These are phyloP conservation scores for Cantharis lateralis DNA, from an alignment of 2,888 invertebrate species.

Conservation along the genomic window DNA sequence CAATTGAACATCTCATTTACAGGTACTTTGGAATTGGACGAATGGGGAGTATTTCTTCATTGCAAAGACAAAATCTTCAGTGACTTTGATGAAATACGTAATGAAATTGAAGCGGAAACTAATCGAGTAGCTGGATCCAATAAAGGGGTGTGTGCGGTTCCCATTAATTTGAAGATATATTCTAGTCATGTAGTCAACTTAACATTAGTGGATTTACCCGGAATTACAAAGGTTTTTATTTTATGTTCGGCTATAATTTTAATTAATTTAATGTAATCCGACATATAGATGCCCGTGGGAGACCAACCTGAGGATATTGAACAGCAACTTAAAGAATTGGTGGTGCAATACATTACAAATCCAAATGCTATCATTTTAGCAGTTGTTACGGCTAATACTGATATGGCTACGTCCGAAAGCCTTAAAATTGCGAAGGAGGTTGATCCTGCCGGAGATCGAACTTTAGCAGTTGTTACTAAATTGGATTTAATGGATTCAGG, in stretches of 20 bases:
- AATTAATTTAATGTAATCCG: neutral
- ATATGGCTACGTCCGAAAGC: constrained; percentile 98
- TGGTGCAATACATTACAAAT: constrained; percentile 88
- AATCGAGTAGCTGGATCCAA: constrained; percentile 92
- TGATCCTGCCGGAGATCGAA: constrained; percentile 94
- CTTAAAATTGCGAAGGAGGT: constrained; percentile 95
- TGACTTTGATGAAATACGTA: constrained; percentile 88
- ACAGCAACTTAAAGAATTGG: constrained; percentile 85
- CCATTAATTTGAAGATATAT: constrained; percentile 95
- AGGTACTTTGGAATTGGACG: constrained; percentile 84
- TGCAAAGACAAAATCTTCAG: constrained; percentile 85
- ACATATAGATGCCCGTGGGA: constrained; percentile 83
- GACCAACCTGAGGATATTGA: constrained; percentile 99
- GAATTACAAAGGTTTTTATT: constrained; percentile 83
- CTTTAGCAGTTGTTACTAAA: constrained; percentile 79
- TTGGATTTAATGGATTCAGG: neutral
- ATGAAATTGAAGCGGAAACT: constrained; percentile 94
- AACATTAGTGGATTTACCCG: constrained; percentile 96
- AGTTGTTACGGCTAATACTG: constrained; percentile 97
- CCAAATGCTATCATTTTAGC: constrained; percentile 98
- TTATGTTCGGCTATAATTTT: neutral
- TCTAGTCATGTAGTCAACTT: constrained; percentile 94
- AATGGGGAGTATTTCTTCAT: constrained; percentile 97
- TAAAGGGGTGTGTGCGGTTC: constrained; percentile 94
- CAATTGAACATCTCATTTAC: constrained; percentile 37